phyloP scores from a whole-genome alignment of 2,888 invertebrate species.

The Neoaliturus tenellus region DNA sequence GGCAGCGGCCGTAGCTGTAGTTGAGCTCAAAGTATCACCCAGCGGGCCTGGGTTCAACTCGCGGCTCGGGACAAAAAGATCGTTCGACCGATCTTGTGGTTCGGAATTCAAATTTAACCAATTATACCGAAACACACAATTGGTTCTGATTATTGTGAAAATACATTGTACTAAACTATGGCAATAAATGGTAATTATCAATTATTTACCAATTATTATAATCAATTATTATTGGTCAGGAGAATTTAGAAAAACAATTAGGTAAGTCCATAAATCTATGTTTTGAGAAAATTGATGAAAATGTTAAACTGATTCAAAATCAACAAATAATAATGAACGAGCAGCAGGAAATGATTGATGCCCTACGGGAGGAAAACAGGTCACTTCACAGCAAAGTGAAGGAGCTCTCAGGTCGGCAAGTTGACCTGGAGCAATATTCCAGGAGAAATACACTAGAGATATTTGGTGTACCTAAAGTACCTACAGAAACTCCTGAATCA shows the following conservation, averaged over 20 bases:
- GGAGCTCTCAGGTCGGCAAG: background rate
- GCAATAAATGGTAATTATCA: too few relatives aligned
- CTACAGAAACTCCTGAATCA: background rate
- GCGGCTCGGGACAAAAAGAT: too few relatives aligned
- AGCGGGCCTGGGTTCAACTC: too few relatives aligned
- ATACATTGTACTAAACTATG: too few relatives aligned
- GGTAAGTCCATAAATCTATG: slow-evolving; percentile 1
- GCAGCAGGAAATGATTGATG: background rate
- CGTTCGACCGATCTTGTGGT: too few relatives aligned
- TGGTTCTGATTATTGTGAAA: too few relatives aligned
- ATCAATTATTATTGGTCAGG: too few relatives aligned
- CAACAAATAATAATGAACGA: slow-evolving; percentile 31
- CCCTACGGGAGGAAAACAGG: background rate
- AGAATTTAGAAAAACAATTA: slow-evolving; percentile 5
- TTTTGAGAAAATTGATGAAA: slow-evolving; percentile 17
- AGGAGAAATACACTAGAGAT: slow-evolving; percentile 35
- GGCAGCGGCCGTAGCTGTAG: too few relatives aligned
- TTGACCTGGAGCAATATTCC: slow-evolving; percentile 27
- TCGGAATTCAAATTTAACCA: too few relatives aligned
- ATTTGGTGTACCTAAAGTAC: slow-evolving; percentile 13
- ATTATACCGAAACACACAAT: too few relatives aligned
- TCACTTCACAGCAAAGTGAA: background rate
- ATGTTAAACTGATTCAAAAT: background rate
- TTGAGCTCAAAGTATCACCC: too few relatives aligned
- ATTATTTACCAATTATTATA: too few relatives aligned